Conservation (phyloP, 2,113 vertebrate species). For the Arvicanthis niloticus region DNA sequence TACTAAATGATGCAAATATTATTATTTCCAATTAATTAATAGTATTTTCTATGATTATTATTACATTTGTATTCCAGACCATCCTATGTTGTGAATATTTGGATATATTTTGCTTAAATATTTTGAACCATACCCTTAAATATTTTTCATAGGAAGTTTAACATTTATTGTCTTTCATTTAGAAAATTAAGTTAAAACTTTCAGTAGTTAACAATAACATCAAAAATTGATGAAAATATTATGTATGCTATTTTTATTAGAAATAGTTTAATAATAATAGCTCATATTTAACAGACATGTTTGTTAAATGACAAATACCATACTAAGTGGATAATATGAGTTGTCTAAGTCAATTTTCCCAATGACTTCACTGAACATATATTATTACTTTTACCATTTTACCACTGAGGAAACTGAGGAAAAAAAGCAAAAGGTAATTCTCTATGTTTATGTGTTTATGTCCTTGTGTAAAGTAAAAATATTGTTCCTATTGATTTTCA, state of each 20-base stretch:
- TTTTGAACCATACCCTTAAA: neutral
- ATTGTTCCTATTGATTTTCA: neutral
- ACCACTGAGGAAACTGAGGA: neutral
- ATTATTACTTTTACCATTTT: neutral
- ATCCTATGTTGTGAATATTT: neutral
- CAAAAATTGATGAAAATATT: neutral
- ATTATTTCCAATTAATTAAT: neutral
- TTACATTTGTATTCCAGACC: neutral
- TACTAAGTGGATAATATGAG: neutral
- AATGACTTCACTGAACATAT: neutral
- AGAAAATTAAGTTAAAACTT: neutral
- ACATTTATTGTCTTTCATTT: neutral
- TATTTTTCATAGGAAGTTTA: neutral
- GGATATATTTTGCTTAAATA: neutral
- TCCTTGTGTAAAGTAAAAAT: neutral
- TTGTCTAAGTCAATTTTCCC: neutral
- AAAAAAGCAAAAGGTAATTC: neutral
- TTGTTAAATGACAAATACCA: neutral
- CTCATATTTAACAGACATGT: neutral
- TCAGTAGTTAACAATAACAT: neutral
- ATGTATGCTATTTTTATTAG: neutral
- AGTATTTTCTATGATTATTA: neutral
- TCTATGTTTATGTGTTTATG: neutral
- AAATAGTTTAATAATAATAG: neutral
- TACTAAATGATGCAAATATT: neutral